Percentiles rank a stretch among this genome's conserved stretches.
Conservation (phyloP, 2,888 invertebrate genomes). For the Lissonota sp. region DNA sequence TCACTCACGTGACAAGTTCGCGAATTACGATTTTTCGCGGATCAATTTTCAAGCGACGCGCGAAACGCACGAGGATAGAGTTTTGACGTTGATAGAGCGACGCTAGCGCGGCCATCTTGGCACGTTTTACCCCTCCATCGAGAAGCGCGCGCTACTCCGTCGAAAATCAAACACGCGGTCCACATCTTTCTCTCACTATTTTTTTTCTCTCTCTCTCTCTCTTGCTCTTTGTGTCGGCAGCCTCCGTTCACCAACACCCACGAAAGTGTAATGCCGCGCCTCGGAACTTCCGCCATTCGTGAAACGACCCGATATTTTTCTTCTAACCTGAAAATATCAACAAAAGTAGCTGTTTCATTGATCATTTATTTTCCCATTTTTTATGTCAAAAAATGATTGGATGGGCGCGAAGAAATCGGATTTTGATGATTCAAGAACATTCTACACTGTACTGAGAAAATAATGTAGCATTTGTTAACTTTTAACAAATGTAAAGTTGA, state of each 20-base stretch:
- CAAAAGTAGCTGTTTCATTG: conserved; percentile 24
- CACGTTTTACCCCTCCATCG: conserved; percentile 70
- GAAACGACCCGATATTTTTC: conserved; percentile 30
- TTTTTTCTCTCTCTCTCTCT: conserved; percentile 47
- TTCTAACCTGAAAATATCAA: conserved; percentile 64
- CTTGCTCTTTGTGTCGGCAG: conserved; percentile 50
- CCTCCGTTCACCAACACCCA: conserved; percentile 52
- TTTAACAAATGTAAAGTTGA: too few relatives aligned
- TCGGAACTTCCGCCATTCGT: conserved; percentile 67
- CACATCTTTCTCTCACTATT: conserved; percentile 20
- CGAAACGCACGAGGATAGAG: conserved; percentile 67
- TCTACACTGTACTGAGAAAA: too few relatives aligned
- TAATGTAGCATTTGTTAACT: too few relatives aligned
- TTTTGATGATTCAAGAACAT: background rate
- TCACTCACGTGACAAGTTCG: conserved; percentile 62
- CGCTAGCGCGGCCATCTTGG: conserved; percentile 79
- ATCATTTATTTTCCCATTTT: conserved; percentile 10
- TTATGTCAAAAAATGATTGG: background rate
- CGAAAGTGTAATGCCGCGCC: conserved; percentile 60
- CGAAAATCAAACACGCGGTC: background rate
- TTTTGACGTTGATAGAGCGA: conserved; percentile 74
- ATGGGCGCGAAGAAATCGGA: background rate
- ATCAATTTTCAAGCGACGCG: conserved; percentile 28
- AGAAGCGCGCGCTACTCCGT: background rate
- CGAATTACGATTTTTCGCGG: conserved; percentile 36